Conservation (phyloP, 2,113 vertebrate species). For the Cavia aperea region DNA sequence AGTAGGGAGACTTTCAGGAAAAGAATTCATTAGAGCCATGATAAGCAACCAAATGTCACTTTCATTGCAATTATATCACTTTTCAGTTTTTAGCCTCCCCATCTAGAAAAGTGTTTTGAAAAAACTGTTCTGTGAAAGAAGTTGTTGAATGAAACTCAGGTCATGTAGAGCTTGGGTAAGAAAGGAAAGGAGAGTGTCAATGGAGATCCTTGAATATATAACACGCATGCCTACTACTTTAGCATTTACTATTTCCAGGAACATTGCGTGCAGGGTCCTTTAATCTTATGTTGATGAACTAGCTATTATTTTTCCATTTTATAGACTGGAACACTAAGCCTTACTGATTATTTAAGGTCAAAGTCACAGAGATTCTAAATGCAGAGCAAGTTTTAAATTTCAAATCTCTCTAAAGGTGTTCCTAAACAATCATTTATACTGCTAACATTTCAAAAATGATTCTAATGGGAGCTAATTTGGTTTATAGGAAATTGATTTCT, state of each 20-base stretch:
- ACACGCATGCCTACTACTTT: not conserved
- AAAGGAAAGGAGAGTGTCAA: not conserved
- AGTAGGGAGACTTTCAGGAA: not conserved
- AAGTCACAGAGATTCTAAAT: constrained; percentile 12
- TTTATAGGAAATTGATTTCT: not conserved
- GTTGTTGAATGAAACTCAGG: not conserved
- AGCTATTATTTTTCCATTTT: not conserved
- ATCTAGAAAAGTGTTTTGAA: not conserved
- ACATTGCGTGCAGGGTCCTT: not conserved
- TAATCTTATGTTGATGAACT: not conserved
- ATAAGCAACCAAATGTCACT: constrained; percentile 15
- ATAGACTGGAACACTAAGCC: not conserved
- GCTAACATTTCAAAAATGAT: not conserved
- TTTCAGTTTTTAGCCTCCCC: constrained; percentile 19
- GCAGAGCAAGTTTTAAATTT: not conserved
- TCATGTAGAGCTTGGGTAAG: not conserved
- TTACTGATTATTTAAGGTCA: not conserved
- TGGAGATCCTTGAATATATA: not conserved
- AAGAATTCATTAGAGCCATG: not conserved
- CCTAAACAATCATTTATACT: not conserved
- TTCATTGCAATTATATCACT: not conserved
- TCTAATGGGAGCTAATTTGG: not conserved
- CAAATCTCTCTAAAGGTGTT: not conserved
- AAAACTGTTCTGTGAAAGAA: not conserved
- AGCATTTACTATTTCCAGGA: not conserved